Percentiles rank a stretch among this genome's conserved stretches.
phyloP scores from a whole-genome alignment of 1,140 invertebrate species.

The Diabrotica undecimpunctata region DNA sequence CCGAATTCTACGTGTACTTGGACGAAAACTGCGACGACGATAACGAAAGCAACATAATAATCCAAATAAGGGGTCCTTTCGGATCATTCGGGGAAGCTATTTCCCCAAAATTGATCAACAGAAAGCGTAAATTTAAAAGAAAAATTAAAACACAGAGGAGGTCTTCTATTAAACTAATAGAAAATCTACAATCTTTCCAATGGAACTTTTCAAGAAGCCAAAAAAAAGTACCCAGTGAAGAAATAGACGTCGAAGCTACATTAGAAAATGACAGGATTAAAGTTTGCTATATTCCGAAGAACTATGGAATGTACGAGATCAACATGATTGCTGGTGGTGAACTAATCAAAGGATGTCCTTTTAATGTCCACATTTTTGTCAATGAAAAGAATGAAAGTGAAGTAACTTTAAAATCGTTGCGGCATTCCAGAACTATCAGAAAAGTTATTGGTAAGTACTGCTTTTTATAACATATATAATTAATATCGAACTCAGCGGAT shows the following conservation, averaged over 20 bases:
- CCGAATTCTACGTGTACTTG: constrained; percentile 40
- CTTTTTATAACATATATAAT: constrained; percentile 26
- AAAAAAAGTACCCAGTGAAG: background rate
- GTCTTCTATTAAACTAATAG: background rate
- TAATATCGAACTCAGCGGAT: too few relatives aligned
- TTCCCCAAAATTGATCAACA: constrained; percentile 11
- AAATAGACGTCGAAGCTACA: constrained; percentile 34
- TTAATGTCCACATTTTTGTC: constrained; percentile 33
- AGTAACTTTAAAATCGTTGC: background rate
- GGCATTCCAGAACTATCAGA: background rate
- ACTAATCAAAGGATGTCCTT: constrained; percentile 38
- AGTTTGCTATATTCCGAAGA: constrained; percentile 37
- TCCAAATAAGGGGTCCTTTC: constrained; percentile 38
- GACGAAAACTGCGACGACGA: constrained; percentile 18
- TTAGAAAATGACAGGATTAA: constrained; percentile 37
- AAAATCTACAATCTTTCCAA: background rate
- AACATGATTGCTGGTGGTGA: constrained; percentile 36
- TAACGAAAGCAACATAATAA: constrained; percentile 27
- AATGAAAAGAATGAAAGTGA: constrained; percentile 23
- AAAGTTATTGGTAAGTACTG: background rate
- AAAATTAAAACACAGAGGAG: constrained; percentile 20
- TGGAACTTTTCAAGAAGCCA: background rate
- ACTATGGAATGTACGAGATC: constrained; percentile 42
- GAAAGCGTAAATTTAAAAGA: constrained; percentile 9
- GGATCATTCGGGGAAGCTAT: constrained; percentile 31